Evolutionary conservation across 23 tunicate species (phyloP), one percentile per base, ranked within the genome.

Genomic region (Trididemnum nubilum): DNA sequence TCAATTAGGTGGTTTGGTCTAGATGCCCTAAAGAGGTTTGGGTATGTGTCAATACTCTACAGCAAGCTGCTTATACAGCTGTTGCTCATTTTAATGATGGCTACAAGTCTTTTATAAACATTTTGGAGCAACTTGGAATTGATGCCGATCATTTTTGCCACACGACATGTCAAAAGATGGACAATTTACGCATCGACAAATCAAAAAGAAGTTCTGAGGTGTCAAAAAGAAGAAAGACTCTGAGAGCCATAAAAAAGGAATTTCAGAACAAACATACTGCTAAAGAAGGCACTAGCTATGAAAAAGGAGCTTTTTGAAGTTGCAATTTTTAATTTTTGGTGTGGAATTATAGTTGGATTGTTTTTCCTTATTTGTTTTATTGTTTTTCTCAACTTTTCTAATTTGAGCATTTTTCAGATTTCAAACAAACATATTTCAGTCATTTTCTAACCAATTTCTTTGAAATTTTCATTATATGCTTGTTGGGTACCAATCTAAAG

Each of bases 21-120:
- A 32, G 74, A 31, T 67, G 74, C 38, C 74, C 74, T 67, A 67
- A 67, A 67, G 38, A 67, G 38, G 38, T 67, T 32, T 67, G 74
- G 38, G 74, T 33, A 5, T 15, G 74, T 12, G 37, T 31, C 37
- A 67, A 67, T 31, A 67, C 74, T 67, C 21, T 67, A 33, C 37
- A 67, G 25, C 74, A 67, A 33, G 67, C 67, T 61, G 5, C 67
- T 61, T 61, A 21, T 21, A 26, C 67, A 61, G 67, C 67, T 61
- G 67, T 61, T 22, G 74, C 74, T 33, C 74, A 67, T 31, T 67
- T 67, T 67, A 67, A 67, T 67, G 74, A 67, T 67, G 74, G 74
- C 25, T 5, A 67, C 38, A 67, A 12, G 37, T 32, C 74, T 67
- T 67, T 31, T 67, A 33, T 67, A 3, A 67, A 33, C 26, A 67